Percentiles rank a stretch among this genome's conserved stretches.
Evolutionary conservation across 2,888 invertebrate species (phyloP).

Genomic region (Scaeva pyrastri): DNA sequence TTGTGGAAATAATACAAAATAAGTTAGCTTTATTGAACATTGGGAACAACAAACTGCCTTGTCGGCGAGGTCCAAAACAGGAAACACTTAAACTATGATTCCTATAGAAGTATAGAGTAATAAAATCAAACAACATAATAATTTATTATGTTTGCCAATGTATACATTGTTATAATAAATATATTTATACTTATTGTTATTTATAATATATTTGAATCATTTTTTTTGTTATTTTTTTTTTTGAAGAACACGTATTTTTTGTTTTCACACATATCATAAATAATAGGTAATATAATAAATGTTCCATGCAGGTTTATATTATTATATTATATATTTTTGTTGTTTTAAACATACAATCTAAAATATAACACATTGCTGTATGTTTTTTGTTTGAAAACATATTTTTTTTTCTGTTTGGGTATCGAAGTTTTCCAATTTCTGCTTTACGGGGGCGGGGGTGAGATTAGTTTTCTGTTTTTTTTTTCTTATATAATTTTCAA

Average conservation of each 20-base stretch:
- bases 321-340: constrained; percentile 11
- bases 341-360: constrained; percentile 41
- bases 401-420: constrained; percentile 7
- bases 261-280: constrained; percentile 49
- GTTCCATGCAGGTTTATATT: constrained; percentile 38
- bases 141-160: constrained; percentile 61
- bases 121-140: constrained; percentile 11
- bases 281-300: constrained; percentile 37
- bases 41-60: not conserved
- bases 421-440: not conserved
- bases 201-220: constrained; percentile 52
- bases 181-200: constrained; percentile 67
- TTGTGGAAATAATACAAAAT: not conserved
- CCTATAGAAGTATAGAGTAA: not conserved
- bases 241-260: constrained; percentile 67
- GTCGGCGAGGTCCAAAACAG: not conserved
- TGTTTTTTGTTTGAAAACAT: constrained; percentile 40
- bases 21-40: not conserved
- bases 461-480: constrained; percentile 13
- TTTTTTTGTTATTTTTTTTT: constrained; percentile 15
- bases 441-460: constrained; percentile 16
- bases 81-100: not conserved
- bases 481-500: constrained; percentile 6
- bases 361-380: constrained; percentile 25
- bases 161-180: constrained; percentile 71